Base-by-base conservation (phyloP, 2,797 vertebrate genomes). In the Poeciliopsis gracilis region DNA sequence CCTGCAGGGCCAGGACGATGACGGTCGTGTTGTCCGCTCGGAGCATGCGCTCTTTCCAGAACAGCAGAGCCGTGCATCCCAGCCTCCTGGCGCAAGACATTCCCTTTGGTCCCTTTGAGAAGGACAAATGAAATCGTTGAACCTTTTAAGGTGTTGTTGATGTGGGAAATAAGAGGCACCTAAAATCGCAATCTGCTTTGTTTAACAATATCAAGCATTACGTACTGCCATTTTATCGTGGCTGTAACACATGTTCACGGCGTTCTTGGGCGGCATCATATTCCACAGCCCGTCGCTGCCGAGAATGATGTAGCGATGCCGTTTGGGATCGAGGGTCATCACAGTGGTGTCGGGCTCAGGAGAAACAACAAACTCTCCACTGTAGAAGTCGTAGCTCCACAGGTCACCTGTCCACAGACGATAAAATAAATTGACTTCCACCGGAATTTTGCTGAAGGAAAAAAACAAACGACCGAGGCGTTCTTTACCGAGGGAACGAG, bases 361-460 rank as follows among this genome's bases (percentile, higher is more conserved):
- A 13, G 98, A 99, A 73, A 99, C 98, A 10, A 99, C 97, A 93
- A 99, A 99, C 79, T 99, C 97, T n/a, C 98, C 97, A 2, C 97
- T 99, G 95, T 98, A 99, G 95, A 99, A 99, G 84, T 99, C 97
- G 0, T 99, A 99, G 93, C 98, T 99, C 97, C 97, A 99, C 53
- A 98, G 95, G 83, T 99, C 97, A 45, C 97, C 98, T 99, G 86
- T 74, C 0, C 59, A 75, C 18, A 72, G 41, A 76, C 20, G 23
- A 43, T 0, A 71, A 63, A 12, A 55, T 5, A 10, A 12, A 41
- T 5, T 10, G 2, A 55, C 1, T 63, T 61, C 23, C n/a, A 13
- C 4, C 38, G 0, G 23, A 73, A 4, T 16, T 72, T 16, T 23
- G 4, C 20, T 8, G 72, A 69, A 0, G 1, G 1, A 1, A 63